Percentiles rank a stretch among this genome's conserved stretches.
These are phyloP conservation scores for Nycteola revayana DNA, from an alignment of 2,888 invertebrate species.

Conservation along the genomic window DNA sequence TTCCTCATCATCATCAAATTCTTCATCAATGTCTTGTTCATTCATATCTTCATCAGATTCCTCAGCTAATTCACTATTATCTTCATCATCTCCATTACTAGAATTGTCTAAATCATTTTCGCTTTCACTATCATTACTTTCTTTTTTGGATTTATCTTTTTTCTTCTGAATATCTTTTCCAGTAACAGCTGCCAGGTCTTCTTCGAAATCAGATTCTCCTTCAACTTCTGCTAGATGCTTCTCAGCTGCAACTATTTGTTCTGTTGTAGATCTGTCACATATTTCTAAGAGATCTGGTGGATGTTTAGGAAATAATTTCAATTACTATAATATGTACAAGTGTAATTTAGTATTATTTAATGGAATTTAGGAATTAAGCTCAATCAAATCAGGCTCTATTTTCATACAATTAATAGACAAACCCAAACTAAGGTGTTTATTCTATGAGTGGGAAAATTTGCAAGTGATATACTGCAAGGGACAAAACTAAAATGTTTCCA, in stretches of 20 bases:
- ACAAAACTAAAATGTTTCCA: too few relatives aligned
- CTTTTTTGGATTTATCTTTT: conserved; percentile 24
- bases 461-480: too few relatives aligned
- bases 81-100: conserved; percentile 25
- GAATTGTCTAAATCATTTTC: conserved; percentile 9
- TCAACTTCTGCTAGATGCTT: conserved; percentile 83
- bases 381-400: too few relatives aligned
- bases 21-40: conserved; percentile 15
- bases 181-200: conserved; percentile 82
- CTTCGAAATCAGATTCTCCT: conserved; percentile 83
- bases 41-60: conserved; percentile 26
- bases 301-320: conserved; percentile 28
- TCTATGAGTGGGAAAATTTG: too few relatives aligned
- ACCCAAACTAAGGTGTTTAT: too few relatives aligned
- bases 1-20: conserved; percentile 18
- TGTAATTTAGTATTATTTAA: too few relatives aligned
- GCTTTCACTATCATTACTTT: conserved; percentile 14
- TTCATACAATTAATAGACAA: too few relatives aligned
- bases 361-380: too few relatives aligned
- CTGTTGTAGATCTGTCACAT: conserved; percentile 85
- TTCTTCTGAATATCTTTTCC: conserved; percentile 58
- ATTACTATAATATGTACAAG: too few relatives aligned
- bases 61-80: conserved; percentile 25
- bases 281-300: conserved; percentile 86
- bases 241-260: conserved; percentile 83